Evolutionary conservation across 2,797 vertebrate species (phyloP), one percentile per base, ranked within the genome.

Genomic region (Darevskia nairensis): DNA sequence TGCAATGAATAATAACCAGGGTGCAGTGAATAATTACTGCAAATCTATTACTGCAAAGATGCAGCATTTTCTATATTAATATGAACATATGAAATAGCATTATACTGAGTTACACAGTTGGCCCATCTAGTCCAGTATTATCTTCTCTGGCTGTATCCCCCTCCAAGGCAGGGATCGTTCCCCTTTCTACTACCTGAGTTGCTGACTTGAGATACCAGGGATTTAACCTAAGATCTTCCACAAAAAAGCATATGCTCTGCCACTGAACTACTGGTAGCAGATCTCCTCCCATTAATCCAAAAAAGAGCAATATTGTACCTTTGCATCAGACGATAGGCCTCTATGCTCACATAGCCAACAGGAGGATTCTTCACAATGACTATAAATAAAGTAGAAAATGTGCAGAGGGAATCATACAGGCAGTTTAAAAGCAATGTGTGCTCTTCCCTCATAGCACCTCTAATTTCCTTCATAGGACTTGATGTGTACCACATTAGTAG

Each of bases 401-500:
- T 32, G 29, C 23, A 93, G 39, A 19, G 85, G 64, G 77, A 66
- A 91, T 80, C 76, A 88, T 86, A 85, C 9, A 23, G 21, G 25
- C 79, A 82, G 10, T 76, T 94, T 90, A 27, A 75, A 81, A 35
- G 50, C n/a, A 19, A 27, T 88, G 61, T 41, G 69, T 92, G 75
- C 88, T 93, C 29, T 55, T 94, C 91, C 91, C 80, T 35, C 71
- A 89, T 83, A 94, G 77, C 77, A 94, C 3, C n/a, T 93, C 83
- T 84, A 84, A 94, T 94, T 93, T 94, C 91, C 92, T 91, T 94
- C 91, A 89, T 94, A 41, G 23, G 82, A 89, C 50, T 88, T 95
- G 94, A 93, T 75, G 0, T 88, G 88, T 91, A 89, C 82, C 84
- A 69, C 74, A 89, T 93, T 91, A 94, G 25, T 90, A 88, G 84